Evolutionary conservation across 2,113 vertebrate species (phyloP), one percentile per base, ranked within the genome.

Genomic region (Eurypyga helias): DNA sequence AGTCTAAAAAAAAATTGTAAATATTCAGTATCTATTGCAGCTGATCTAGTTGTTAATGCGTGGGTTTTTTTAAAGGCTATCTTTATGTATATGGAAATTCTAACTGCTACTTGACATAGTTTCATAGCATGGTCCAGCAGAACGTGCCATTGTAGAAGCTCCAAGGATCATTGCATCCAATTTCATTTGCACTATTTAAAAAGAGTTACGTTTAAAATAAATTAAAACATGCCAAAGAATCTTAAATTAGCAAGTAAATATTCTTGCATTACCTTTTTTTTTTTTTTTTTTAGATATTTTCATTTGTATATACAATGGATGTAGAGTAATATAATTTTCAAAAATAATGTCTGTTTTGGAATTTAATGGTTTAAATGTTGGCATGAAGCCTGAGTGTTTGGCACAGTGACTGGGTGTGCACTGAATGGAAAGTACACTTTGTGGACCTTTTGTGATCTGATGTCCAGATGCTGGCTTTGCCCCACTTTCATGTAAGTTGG

Each of bases 1-100:
- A 96, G 26, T 81, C 90, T 86, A 69, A 92, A 95, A 93, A 81
- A 76, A 90, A 89, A 83, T 60, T 93, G 65, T 34, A 70, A 70
- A 45, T 45, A 6, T 60, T 93, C 67, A 67, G 24, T 90, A 46
- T 81, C 78, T 88, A 77, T 81, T 67, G 55, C 14, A 95, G 34
- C 14, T 73, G 55, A 90, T 86, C 25, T 70, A 36, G 41, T 33
- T 82, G n/a, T 41, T 89, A 92, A 58, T 71, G n/a, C 26, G 57
- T 65, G 8, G 0, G 8, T 62, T 81, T 88, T 67, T 29, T 9
- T 31, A 64, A 71, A 80, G 36, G 36, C 25, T 66, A 19, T 43
- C 43, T 90, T 6, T 72, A 79, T 46, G 6, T 83, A 95, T 94
- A 92, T 66, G 34, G 34, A 87, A 90, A 94, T 95, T 92, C 21